These are phyloP conservation scores for Corella eumyota DNA, from an alignment of 23 tunicate genomes.

Conservation along the genomic window DNA sequence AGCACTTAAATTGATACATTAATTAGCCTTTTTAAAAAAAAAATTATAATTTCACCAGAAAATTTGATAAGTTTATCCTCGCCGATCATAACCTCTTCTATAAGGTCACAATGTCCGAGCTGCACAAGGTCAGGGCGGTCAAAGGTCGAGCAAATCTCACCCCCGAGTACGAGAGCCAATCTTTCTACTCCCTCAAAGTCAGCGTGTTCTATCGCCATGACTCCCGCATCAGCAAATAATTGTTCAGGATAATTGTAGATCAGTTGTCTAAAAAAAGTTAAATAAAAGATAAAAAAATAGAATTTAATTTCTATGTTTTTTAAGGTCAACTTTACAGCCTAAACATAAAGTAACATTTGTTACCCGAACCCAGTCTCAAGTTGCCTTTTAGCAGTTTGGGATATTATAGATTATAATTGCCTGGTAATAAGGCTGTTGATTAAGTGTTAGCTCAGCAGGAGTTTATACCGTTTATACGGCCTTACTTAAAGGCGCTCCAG, in stretches of 20 bases:
- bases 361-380: too few species aligned
- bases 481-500: too few species aligned
- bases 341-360: too few species aligned
- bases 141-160: slow-evolving; percentile 96
- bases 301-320: neutral
- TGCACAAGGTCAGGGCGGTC: slow-evolving; percentile 87
- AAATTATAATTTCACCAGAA: slow-evolving; percentile 59
- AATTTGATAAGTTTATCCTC: slow-evolving; percentile 90
- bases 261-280: slow-evolving; percentile 48
- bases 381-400: too few species aligned
- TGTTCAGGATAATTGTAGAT: slow-evolving; percentile 99
- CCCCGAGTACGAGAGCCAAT: slow-evolving; percentile 98
- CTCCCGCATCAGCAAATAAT: slow-evolving; percentile 91
- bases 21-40: too few species aligned
- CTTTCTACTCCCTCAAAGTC: slow-evolving; percentile 99
- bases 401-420: too few species aligned
- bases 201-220: slow-evolving; percentile 99
- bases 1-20: too few species aligned
- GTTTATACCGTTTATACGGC: too few species aligned
- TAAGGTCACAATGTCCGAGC: slow-evolving; percentile 90
- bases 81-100: slow-evolving; percentile 97
- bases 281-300: neutral
- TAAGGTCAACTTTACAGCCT: too few species aligned
- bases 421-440: too few species aligned
- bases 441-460: too few species aligned